These are phyloP conservation scores for Anthonomus grandis DNA, from an alignment of 1,140 invertebrate species.

Conservation along the genomic window DNA sequence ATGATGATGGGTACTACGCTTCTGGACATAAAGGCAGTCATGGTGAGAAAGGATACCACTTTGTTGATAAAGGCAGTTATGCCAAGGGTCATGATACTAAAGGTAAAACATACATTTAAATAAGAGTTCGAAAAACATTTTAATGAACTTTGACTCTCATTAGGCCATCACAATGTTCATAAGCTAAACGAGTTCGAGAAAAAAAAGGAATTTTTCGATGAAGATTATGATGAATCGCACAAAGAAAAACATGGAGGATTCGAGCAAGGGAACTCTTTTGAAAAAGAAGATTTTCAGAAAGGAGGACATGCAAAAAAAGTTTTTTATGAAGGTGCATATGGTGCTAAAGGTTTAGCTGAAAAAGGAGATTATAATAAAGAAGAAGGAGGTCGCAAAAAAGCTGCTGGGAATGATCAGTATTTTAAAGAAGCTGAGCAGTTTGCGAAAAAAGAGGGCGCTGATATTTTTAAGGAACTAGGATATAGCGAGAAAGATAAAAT, in stretches of 20 bases:
- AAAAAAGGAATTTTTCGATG: constrained; percentile 62
- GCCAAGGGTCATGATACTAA: constrained; percentile 59
- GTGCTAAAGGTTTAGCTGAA: constrained; percentile 55
- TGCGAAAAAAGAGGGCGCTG: constrained; percentile 59
- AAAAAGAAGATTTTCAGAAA: constrained; percentile 53
- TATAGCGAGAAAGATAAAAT: constrained; percentile 1
- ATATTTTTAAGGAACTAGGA: constrained; percentile 57
- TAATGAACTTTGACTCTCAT: too few relatives aligned
- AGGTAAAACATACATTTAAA: constrained; percentile 12
- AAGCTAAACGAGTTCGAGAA: constrained; percentile 67
- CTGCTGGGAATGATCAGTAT: constrained; percentile 59
- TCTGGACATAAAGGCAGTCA: constrained; percentile 58
- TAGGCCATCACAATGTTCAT: constrained; percentile 60
- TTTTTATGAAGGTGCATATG: constrained; percentile 54
- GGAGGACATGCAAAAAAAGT: constrained; percentile 56
- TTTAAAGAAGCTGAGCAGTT: constrained; percentile 59
- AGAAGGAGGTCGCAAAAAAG: constrained; percentile 60
- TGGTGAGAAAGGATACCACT: constrained; percentile 57
- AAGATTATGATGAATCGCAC: constrained; percentile 57
- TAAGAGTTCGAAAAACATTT: too few relatives aligned
- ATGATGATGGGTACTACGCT: constrained; percentile 61
- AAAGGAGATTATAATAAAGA: constrained; percentile 56
- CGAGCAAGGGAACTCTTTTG: constrained; percentile 46
- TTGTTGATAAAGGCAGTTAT: constrained; percentile 56
- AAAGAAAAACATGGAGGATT: constrained; percentile 56